phyloP scores from a whole-genome alignment of 1,140 invertebrate species.

The Schlechtendalia chinensis region DNA sequence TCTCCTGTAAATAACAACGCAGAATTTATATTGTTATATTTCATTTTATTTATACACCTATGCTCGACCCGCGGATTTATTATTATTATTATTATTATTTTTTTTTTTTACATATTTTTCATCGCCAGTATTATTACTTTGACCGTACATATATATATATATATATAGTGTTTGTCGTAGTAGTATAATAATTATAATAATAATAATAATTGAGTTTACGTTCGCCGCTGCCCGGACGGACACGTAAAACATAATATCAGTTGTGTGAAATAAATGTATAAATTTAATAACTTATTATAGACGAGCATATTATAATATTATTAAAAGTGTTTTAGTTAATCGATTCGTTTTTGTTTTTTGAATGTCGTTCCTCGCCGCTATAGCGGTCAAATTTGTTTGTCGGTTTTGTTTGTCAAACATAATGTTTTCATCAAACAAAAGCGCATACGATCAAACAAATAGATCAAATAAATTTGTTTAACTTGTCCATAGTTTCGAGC shows the following conservation, averaged over 20 bases:
- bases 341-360: conserved; percentile 14
- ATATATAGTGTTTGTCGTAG: not conserved
- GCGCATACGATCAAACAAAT: too few species aligned
- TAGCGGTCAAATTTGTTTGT: too few species aligned
- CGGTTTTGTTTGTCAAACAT: too few species aligned
- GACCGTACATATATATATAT: not conserved
- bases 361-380: too few species aligned
- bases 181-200: not conserved
- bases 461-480: too few species aligned
- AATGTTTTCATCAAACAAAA: too few species aligned
- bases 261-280: conserved; percentile 49
- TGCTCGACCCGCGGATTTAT: conserved; percentile 35
- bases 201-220: conserved; percentile 10
- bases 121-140: conserved; percentile 33
- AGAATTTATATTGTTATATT: conserved; percentile 39
- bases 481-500: too few species aligned
- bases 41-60: conserved; percentile 43
- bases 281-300: conserved; percentile 50
- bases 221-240: not conserved
- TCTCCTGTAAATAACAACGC: conserved; percentile 41
- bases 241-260: not conserved
- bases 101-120: conserved; percentile 21
- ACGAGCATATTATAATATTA: conserved; percentile 23
- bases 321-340: conserved; percentile 26
- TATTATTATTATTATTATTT: not conserved